Percentiles rank a stretch among this genome's conserved stretches.
Evolutionary conservation across 2,113 vertebrate species (phyloP).

Genomic region (Dromas ardeola): DNA sequence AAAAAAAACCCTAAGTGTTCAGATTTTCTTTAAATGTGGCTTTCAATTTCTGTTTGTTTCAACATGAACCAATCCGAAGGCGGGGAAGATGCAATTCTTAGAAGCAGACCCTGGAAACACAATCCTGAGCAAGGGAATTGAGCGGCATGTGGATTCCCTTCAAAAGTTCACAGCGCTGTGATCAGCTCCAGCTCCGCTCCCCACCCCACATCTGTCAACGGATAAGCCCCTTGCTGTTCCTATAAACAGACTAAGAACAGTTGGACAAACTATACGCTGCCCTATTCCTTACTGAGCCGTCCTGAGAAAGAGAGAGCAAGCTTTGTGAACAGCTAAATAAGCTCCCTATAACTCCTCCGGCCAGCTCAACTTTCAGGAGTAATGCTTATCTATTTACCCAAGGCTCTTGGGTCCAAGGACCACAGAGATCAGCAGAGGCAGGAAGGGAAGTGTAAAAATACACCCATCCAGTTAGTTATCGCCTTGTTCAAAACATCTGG

Average conservation of each 20-base stretch:
- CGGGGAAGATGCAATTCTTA: not conserved
- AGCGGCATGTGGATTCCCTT: not conserved
- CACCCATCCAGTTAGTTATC: not conserved
- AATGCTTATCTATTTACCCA: not conserved
- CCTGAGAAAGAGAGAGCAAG: not conserved
- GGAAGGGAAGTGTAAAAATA: not conserved
- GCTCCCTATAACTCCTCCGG: not conserved
- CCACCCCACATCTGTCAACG: not conserved
- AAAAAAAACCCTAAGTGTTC: not conserved
- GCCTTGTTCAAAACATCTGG: not conserved
- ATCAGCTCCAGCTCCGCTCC: not conserved
- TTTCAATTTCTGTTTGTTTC: not conserved
- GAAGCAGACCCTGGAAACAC: not conserved
- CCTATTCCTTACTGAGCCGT: not conserved
- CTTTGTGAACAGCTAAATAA: not conserved
- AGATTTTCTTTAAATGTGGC: not conserved
- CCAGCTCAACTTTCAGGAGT: not conserved
- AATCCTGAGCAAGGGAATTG: not conserved
- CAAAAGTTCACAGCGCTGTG: not conserved
- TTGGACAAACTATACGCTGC: accelerated
- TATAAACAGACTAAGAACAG: not conserved
- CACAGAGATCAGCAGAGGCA: not conserved
- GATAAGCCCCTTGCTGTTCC: not conserved
- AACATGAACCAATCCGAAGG: not conserved
- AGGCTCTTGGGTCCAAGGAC: not conserved